Evolutionary conservation across 1,140 invertebrate species (phyloP), one percentile per base, ranked within the genome.

Genomic region (Mactra quadrangularis): DNA sequence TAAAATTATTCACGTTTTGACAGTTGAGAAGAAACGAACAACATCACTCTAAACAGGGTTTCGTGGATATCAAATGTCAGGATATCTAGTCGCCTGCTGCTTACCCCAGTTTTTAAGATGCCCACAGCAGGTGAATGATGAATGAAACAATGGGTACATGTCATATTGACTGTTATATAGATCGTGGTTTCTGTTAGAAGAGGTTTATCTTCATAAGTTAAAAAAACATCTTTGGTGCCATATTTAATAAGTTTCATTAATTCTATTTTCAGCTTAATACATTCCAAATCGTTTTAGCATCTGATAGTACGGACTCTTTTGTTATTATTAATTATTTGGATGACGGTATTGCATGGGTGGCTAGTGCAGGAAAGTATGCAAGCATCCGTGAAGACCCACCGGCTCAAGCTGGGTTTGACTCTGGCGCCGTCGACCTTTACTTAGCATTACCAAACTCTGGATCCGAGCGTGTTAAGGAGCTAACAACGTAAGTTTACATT

Each of bases 371-470:
- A 76, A 95, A 95, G 84, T 92, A 90, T 31, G 92, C 94, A 3
- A 29, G 85, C 96, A 4, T 96, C 96, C 38, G 38, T 11, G 1
- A 59, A 9, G 97, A 99, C 90, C 97, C 97, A 0, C 96, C 96
- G 83, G 97, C 97, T 19, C 98, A 99, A 93, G 97, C 96, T 70
- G 97, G 97, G n/a, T 96, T 99, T 86, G 95, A 98, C 79, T 95
- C 96, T 22, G 95, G 95, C 52, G 96, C 97, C 90, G 96, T 96
- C 52, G 94, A 95, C 85, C 93, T 95, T 31, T 95, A 95, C 87
- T 52, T 74, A 0, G 94, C 94, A 6, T 92, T 99, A 0, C 95
- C 95, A 76, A 96, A 96, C 35, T 98, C 97, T 25, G 97, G 97
- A 45, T 97, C 96, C 22, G 96, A 97, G 92, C 96, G 97, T 92